phyloP scores from a whole-genome alignment of 2,888 invertebrate species.

The Aromia moschata region DNA sequence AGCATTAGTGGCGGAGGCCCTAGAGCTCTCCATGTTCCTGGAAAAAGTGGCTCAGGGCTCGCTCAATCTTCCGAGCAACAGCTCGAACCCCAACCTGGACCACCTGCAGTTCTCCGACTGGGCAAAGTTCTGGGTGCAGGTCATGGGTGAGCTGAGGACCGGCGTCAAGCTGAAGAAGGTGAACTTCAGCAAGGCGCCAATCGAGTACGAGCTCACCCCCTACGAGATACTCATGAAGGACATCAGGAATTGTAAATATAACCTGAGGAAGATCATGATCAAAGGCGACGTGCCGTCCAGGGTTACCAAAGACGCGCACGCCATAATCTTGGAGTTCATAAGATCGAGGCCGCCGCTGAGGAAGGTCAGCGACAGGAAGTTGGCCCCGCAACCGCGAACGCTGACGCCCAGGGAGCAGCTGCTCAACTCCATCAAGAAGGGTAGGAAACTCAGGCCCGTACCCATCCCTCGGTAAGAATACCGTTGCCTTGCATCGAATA shows the following conservation, averaged over 20 bases:
- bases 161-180: slow-evolving; percentile 95
- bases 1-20: slow-evolving; percentile 89
- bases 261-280: slow-evolving; percentile 84
- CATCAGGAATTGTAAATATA: slow-evolving; percentile 89
- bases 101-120: slow-evolving; percentile 90
- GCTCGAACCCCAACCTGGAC: slow-evolving; percentile 74
- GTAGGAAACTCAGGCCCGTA: slow-evolving; percentile 73
- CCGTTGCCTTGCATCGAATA: neutral
- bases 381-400: slow-evolving; percentile 78
- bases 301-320: slow-evolving; percentile 94
- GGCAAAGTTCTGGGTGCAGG: slow-evolving; percentile 96
- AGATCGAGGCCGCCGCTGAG: slow-evolving; percentile 92
- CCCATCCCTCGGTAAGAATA: slow-evolving; percentile 52
- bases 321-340: slow-evolving; percentile 95
- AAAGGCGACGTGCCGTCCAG: slow-evolving; percentile 83
- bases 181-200: slow-evolving; percentile 77
- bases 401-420: slow-evolving; percentile 85
- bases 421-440: slow-evolving; percentile 85
- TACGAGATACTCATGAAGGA: slow-evolving; percentile 98
- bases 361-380: slow-evolving; percentile 87
- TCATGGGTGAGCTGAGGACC: slow-evolving; percentile 88
- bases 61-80: slow-evolving; percentile 72
- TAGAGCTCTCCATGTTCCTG: slow-evolving; percentile 90
- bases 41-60: slow-evolving; percentile 82
- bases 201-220: slow-evolving; percentile 93